phyloP scores from a whole-genome alignment of 2,113 vertebrate genomes.

The Coracopsis vasa region DNA sequence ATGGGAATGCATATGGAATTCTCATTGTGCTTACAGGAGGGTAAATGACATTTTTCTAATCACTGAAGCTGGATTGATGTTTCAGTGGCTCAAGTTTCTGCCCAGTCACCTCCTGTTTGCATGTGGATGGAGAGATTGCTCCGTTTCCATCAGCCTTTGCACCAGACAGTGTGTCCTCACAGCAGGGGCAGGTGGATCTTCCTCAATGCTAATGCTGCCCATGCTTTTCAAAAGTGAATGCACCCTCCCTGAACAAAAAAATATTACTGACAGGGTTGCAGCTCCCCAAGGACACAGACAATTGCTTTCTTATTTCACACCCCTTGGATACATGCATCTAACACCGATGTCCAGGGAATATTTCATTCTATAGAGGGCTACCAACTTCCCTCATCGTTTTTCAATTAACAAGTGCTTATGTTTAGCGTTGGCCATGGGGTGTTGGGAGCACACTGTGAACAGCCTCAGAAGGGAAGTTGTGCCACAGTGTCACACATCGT shows the following conservation, averaged over 20 bases:
- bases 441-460: not conserved
- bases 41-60: not conserved
- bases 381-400: not conserved
- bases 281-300: not conserved
- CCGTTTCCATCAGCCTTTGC: not conserved
- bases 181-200: not conserved
- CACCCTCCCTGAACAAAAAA: not conserved
- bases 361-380: not conserved
- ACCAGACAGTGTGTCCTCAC: not conserved
- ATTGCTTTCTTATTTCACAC: not conserved
- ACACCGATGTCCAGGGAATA: not conserved
- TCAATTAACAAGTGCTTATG: not conserved
- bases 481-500: not conserved
- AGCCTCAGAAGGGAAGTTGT: not conserved
- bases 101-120: not conserved
- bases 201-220: fast-evolving
- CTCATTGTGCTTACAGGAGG: not conserved
- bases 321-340: not conserved
- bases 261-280: not conserved
- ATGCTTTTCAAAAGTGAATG: not conserved
- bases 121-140: not conserved
- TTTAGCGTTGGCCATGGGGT: not conserved
- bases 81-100: not conserved
- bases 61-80: not conserved
- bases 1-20: constrained; percentile 17